These are phyloP conservation scores for Hemicrepidius hirtus DNA, from an alignment of 2,888 invertebrate genomes.

Conservation along the genomic window DNA sequence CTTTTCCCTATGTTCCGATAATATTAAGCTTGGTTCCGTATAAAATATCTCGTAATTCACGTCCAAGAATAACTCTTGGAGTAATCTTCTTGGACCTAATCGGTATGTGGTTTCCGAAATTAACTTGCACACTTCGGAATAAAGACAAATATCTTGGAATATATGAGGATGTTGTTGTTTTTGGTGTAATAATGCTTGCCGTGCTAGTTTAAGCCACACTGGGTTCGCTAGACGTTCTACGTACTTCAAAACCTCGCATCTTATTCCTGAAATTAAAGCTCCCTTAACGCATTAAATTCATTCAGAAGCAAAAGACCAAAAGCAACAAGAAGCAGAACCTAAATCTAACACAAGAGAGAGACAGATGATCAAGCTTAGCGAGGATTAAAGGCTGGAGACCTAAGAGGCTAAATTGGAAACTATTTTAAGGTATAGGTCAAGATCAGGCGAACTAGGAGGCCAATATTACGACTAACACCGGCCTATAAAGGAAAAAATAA, in stretches of 20 bases:
- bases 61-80: conserved; percentile 96
- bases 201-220: conserved; percentile 86
- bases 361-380: too few species aligned
- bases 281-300: too few species aligned
- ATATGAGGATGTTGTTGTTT: conserved; percentile 83
- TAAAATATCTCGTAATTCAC: conserved; percentile 81
- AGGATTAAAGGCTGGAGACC: too few species aligned
- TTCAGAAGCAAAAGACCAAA: too few species aligned
- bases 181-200: conserved; percentile 84
- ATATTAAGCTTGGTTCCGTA: conserved; percentile 73
- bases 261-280: conserved; percentile 30
- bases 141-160: conserved; percentile 92
- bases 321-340: too few species aligned
- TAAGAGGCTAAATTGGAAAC: too few species aligned
- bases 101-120: conserved; percentile 88
- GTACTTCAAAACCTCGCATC: conserved; percentile 79
- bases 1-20: conserved; percentile 60
- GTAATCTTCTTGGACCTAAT: conserved; percentile 87
- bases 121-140: conserved; percentile 91
- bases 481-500: too few species aligned
- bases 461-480: too few species aligned
- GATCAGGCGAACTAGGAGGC: too few species aligned
- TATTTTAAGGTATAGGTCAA: too few species aligned
- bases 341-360: too few species aligned
- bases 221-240: conserved; percentile 87